Evolutionary conservation across 2,888 invertebrate species (phyloP), one percentile per base, ranked within the genome.

Genomic region (Bursaphelenchus okinawaensis): DNA sequence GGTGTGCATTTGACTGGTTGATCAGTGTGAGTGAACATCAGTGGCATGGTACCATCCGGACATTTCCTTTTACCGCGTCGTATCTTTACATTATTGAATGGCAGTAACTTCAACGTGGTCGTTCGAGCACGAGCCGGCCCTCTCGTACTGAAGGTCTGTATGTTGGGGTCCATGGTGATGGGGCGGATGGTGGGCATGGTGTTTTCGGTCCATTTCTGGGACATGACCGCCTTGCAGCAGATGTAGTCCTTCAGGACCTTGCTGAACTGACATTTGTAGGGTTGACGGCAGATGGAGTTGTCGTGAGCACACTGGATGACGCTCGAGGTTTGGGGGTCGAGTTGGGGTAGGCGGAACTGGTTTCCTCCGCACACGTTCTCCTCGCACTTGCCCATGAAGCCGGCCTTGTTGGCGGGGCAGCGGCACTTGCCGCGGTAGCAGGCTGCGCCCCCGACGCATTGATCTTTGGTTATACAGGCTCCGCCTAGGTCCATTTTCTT

Each of bases 381-480:
- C 52, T 76, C 55, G 65, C 78, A 78, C 27, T 72, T 61, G 16
- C 71, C 71, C 20, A 74, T 69, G 65, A 69, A 76, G 9, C 76
- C 78, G 8, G 75, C 73, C 50, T 66, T 70, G 52, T 72, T 70
- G 22, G 65, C 58, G 1, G 68, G 68, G 64, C 78, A 78, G 40
- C 64, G 19, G 63, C 78, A 77, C 24, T 23, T 50, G 9, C 67
- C 68, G 0, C 52, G 50, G 12, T 52, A 27, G 52, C 78, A 78
- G 12, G 54, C 40, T 6, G 75, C 68, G n/a, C 78, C 76, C 52
- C 72, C 68, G 22, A 50, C 50, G 52, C 78, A 78, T 63, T 78
- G 78, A 28, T 69, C 70, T 22, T 66, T 58, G 24, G 62, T 52
- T 27, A 68, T 65, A 40, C 78, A 78, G 8, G 54, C 31, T n/a